A percentile compares a stretch with the other conserved stretches of the same genome.
phyloP scores from a whole-genome alignment of 1,140 invertebrate species.

The Tetraneura akinire region DNA sequence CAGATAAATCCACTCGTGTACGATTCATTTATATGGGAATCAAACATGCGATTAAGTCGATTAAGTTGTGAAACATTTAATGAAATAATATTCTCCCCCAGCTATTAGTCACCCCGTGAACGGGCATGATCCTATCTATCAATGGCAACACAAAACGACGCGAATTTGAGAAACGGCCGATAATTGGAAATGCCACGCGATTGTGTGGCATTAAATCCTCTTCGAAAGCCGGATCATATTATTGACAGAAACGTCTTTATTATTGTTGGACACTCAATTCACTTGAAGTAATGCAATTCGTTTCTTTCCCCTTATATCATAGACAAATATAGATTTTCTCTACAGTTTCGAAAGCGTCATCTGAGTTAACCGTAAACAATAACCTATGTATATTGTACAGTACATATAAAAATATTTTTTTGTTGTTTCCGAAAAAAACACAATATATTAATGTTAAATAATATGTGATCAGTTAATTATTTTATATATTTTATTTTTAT shows the following conservation, averaged over 20 bases:
- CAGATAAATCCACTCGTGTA: not conserved
- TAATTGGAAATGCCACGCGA: conserved; percentile 43
- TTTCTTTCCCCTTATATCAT: not conserved
- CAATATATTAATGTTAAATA: too few relatives aligned
- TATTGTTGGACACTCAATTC: not conserved
- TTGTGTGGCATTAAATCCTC: conserved; percentile 2
- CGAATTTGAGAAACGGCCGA: conserved; percentile 29
- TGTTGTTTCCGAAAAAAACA: too few relatives aligned
- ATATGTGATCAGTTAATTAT: too few relatives aligned
- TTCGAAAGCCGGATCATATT: conserved; percentile 42
- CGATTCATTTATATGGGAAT: not conserved
- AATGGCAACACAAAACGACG: not conserved
- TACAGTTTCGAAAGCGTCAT: not conserved
- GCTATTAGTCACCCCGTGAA: conserved; percentile 27
- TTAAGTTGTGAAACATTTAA: conserved; percentile 40
- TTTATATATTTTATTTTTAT: too few relatives aligned
- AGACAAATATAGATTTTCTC: not conserved
- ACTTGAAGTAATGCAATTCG: not conserved
- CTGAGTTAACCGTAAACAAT: too few relatives aligned
- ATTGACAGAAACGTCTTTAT: conserved; percentile 7
- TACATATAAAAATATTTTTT: too few relatives aligned
- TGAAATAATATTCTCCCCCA: conserved; percentile 18
- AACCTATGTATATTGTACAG: too few relatives aligned
- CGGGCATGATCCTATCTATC: not conserved
- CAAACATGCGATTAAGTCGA: conserved; percentile 42